Conservation (phyloP, 1,140 invertebrate genomes). For the Brachionus rotundiformis region DNA sequence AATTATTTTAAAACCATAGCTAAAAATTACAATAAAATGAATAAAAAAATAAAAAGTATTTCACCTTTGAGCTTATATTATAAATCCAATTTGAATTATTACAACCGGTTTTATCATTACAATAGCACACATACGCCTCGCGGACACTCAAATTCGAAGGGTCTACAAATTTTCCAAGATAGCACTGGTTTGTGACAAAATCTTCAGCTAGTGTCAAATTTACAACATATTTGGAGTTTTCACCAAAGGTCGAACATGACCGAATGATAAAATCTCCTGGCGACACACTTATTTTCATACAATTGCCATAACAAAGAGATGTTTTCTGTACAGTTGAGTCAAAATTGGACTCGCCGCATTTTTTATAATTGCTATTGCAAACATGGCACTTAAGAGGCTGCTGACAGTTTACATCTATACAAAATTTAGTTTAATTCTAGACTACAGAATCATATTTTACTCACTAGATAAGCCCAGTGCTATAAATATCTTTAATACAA, state of each 20-base stretch:
- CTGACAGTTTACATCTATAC: not conserved
- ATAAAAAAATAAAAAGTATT: not conserved
- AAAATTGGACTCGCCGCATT: conserved; percentile 28
- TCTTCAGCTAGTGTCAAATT: not conserved
- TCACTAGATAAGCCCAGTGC: not conserved
- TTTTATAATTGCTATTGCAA: conserved; percentile 45
- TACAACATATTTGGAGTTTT: conserved; percentile 25
- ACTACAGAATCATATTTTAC: no score
- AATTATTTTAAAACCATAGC: not conserved
- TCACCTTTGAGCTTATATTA: not conserved
- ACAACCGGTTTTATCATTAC: conserved; percentile 46
- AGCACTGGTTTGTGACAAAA: conserved; percentile 15
- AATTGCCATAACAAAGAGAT: conserved; percentile 19
- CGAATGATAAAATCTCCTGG: conserved; percentile 40
- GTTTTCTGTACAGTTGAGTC: conserved; percentile 9
- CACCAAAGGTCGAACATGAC: conserved; percentile 37
- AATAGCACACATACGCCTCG: conserved; percentile 32
- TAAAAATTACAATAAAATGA: not conserved
- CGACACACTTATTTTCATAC: conserved; percentile 28
- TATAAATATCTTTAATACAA: not conserved
- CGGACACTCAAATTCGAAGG: not conserved
- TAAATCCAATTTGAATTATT: not conserved
- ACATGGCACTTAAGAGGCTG: conserved; percentile 27
- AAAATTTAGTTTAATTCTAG: conserved; percentile 38
- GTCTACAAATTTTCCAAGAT: conserved; percentile 10